Percentiles rank a stretch among this genome's conserved stretches.
Conservation (phyloP, 2,797 vertebrate species). For the Capromys pilorides region DNA sequence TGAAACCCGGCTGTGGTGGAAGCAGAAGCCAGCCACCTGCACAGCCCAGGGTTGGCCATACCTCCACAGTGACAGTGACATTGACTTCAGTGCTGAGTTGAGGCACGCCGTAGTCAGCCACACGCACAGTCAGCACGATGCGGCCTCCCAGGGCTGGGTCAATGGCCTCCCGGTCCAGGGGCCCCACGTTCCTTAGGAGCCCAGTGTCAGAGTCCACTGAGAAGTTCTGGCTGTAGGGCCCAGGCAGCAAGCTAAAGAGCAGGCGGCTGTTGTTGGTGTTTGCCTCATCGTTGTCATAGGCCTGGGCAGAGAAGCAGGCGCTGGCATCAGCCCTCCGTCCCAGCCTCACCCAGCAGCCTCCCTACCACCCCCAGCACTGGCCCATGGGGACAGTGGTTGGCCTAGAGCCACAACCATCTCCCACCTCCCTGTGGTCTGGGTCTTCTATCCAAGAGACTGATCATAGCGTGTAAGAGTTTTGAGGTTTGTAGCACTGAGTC, state of each 20-base stretch:
- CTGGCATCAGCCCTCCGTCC: background rate
- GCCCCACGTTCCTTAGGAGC: slow-evolving; percentile 84
- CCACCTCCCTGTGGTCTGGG: background rate
- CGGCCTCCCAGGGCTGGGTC: slow-evolving; percentile 83
- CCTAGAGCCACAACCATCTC: background rate
- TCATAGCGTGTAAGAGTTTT: background rate
- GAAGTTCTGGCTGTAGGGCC: slow-evolving; percentile 89
- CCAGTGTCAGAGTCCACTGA: slow-evolving; percentile 86
- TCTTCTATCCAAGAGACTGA: background rate
- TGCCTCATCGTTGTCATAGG: slow-evolving; percentile 90
- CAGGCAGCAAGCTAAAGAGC: slow-evolving; percentile 85
- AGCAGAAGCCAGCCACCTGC: no score
- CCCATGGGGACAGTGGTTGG: background rate
- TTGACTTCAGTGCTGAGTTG: slow-evolving; percentile 76
- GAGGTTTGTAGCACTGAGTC: background rate
- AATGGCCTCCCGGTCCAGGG: slow-evolving; percentile 91
- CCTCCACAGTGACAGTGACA: slow-evolving; percentile 90
- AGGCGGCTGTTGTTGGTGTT: slow-evolving; percentile 89
- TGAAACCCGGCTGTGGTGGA: background rate
- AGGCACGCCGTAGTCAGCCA: slow-evolving; percentile 89
- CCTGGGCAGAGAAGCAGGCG: slow-evolving; percentile 83
- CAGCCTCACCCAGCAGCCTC: background rate
- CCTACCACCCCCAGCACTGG: background rate
- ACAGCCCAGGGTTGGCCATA: slow-evolving; percentile 71
- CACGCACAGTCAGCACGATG: slow-evolving; percentile 87